Percentiles rank a stretch among this genome's conserved stretches.
These are phyloP conservation scores for Ictalurus punctatus DNA, from an alignment of 2,113 vertebrate genomes.

Conservation along the genomic window DNA sequence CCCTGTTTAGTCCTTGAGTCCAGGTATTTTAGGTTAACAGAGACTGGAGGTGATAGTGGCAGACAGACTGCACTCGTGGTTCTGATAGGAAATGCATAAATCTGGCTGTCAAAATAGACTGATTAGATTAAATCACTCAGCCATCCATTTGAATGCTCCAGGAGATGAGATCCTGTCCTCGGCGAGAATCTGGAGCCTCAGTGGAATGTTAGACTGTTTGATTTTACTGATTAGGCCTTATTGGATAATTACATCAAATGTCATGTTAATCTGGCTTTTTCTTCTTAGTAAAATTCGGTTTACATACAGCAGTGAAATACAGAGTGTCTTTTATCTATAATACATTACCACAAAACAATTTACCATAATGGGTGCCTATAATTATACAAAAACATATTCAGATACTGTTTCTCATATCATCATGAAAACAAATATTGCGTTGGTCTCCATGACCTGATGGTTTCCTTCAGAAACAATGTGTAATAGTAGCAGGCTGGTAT, in stretches of 20 bases:
- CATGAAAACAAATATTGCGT: background rate
- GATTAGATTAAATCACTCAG: constrained; percentile 48
- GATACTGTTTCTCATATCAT: background rate
- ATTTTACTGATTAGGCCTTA: constrained; percentile 42
- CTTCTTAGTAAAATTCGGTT: background rate
- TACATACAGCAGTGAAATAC: background rate
- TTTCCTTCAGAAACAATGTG: background rate
- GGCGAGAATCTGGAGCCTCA: constrained; percentile 32
- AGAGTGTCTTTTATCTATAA: background rate
- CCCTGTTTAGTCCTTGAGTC: background rate
- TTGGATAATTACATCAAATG: constrained; percentile 43
- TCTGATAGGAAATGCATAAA: constrained; percentile 38
- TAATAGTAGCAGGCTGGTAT: background rate
- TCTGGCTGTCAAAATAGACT: constrained; percentile 39
- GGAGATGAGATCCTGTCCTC: constrained; percentile 31
- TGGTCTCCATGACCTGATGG: background rate
- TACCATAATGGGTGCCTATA: background rate
- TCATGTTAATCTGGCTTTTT: constrained; percentile 1
- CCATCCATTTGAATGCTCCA: background rate
- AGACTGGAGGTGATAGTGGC: background rate
- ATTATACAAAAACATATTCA: background rate
- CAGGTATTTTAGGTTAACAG: constrained; percentile 18
- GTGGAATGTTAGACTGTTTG: constrained; percentile 35
- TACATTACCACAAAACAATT: background rate
- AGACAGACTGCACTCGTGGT: background rate